Percentiles rank a stretch among this genome's conserved stretches.
Evolutionary conservation across 2,113 vertebrate genomes (phyloP).

Genomic region (Notothenia coriiceps): DNA sequence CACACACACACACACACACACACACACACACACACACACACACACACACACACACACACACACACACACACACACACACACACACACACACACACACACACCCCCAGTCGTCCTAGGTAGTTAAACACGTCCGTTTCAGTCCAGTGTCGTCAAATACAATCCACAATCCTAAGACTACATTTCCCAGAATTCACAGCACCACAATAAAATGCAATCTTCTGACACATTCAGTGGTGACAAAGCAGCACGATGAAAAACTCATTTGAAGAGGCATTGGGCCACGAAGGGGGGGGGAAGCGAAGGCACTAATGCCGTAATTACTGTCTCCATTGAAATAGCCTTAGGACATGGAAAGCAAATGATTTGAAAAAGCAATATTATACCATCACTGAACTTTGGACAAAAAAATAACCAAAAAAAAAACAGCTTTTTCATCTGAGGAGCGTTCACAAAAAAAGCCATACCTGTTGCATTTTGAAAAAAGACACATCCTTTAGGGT

Average conservation of each 20-base stretch:
- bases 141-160: conserved; percentile 53
- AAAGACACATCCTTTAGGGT: conserved; percentile 71
- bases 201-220: conserved; percentile 24
- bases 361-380: conserved; percentile 60
- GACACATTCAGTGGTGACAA: conserved; percentile 42
- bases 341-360: conserved; percentile 61
- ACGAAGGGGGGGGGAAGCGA: conserved; percentile 16
- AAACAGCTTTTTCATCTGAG: conserved; percentile 46
- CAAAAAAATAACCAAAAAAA: neutral
- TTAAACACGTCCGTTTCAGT: conserved; percentile 8
- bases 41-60: conserved; percentile 17
- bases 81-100: conserved; percentile 25
- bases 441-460: conserved; percentile 52
- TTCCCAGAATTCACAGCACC: conserved; percentile 63
- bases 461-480: conserved; percentile 71
- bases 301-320: conserved; percentile 72
- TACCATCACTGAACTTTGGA: conserved; percentile 71
- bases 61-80: conserved; percentile 21
- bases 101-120: conserved; percentile 30
- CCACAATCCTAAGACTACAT: conserved; percentile 42
- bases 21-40: conserved; percentile 28
- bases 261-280: conserved; percentile 43
- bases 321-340: conserved; percentile 62
- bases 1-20: neutral
- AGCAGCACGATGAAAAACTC: conserved; percentile 23